These are phyloP conservation scores for Syngnathus acus DNA, from an alignment of 2,797 vertebrate genomes.

Conservation along the genomic window DNA sequence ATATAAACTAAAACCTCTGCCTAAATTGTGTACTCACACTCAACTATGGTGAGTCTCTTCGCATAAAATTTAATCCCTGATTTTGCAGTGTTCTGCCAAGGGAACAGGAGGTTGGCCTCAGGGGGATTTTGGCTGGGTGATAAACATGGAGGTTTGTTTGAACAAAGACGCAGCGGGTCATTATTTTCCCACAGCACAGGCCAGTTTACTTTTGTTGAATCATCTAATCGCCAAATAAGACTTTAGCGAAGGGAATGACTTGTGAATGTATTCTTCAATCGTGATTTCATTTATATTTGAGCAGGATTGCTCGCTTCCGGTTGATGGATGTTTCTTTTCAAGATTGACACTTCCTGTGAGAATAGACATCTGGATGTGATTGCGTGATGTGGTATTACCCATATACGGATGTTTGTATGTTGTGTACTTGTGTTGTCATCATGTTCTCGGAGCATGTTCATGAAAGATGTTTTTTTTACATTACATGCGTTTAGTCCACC, in stretches of 20 bases:
- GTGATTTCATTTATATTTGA: constrained; percentile 4
- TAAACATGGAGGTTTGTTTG: constrained; percentile 69
- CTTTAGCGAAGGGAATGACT: not conserved
- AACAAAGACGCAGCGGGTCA: constrained; percentile 53
- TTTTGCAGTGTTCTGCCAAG: constrained; percentile 15
- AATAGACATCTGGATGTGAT: constrained; percentile 28
- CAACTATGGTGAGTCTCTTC: constrained; percentile 7
- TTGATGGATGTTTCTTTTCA: constrained; percentile 42
- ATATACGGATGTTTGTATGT: constrained; percentile 27
- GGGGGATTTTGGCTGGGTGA: constrained; percentile 38
- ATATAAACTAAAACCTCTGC: too few relatives aligned
- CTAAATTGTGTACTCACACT: not conserved
- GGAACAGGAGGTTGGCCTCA: constrained; percentile 59
- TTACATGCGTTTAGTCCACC: constrained; percentile 7
- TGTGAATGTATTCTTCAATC: constrained; percentile 10
- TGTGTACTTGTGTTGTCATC: constrained; percentile 3
- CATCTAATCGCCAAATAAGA: not conserved
- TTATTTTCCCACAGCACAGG: constrained; percentile 66
- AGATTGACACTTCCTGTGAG: constrained; percentile 39
- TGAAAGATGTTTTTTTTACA: constrained; percentile 12
- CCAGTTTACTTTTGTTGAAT: constrained; percentile 36
- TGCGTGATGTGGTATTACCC: constrained; percentile 36
- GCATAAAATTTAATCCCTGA: not conserved
- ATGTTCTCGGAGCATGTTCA: not conserved
- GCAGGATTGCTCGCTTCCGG: constrained; percentile 32